phyloP scores from a whole-genome alignment of 2,113 vertebrate species.

The Diphyllodes magnificus region DNA sequence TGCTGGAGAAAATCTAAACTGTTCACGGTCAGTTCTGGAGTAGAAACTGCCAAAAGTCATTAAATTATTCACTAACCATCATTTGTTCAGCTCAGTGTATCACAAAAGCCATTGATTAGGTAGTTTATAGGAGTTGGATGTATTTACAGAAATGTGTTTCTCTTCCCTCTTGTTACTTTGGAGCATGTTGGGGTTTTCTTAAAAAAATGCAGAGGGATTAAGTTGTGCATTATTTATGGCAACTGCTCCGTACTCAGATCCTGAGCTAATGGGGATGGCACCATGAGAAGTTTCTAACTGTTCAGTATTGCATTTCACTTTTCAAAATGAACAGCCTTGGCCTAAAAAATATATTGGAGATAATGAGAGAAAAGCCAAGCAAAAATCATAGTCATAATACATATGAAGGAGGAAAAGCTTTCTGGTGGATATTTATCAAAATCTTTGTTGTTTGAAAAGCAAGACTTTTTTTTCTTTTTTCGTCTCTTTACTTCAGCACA shows the following conservation, averaged over 20 bases:
- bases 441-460: background rate
- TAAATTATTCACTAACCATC: conserved; percentile 20
- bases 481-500: background rate
- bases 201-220: background rate
- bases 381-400: background rate
- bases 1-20: background rate
- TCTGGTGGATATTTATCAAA: background rate
- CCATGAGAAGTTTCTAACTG: background rate
- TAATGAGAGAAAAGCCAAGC: conserved; percentile 1
- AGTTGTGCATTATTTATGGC: background rate
- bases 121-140: background rate
- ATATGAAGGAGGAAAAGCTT: background rate
- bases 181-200: background rate
- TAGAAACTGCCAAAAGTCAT: background rate
- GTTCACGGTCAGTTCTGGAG: background rate
- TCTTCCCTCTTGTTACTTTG: background rate
- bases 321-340: background rate
- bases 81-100: background rate
- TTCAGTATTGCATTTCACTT: background rate
- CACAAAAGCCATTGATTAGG: conserved; percentile 4
- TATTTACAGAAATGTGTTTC: background rate
- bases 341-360: background rate
- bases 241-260: background rate
- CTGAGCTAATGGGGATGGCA: background rate
- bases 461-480: background rate